Percentiles rank a stretch among this genome's conserved stretches.
phyloP scores from a whole-genome alignment of 2,888 invertebrate species.

The Rhogogaster chlorosoma region DNA sequence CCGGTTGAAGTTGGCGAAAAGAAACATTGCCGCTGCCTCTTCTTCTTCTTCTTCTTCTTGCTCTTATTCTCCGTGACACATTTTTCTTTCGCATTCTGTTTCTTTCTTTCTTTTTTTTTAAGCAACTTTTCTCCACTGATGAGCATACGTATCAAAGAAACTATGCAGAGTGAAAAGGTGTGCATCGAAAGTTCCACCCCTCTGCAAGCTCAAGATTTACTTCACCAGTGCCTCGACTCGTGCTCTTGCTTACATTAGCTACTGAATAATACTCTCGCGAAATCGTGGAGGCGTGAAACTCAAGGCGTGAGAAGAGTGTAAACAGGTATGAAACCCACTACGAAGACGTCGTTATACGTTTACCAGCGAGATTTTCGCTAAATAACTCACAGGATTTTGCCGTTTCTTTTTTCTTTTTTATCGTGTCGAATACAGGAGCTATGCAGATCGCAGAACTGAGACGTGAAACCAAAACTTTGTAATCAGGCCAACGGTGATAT shows the following conservation, averaged over 20 bases:
- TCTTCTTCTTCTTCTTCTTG: background rate
- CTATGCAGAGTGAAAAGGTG: background rate
- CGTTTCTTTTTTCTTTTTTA: background rate
- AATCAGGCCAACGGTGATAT: background rate
- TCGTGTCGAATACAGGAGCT: background rate
- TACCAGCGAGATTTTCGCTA: background rate
- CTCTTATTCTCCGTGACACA: background rate
- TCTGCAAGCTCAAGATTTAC: background rate
- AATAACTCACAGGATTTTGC: background rate
- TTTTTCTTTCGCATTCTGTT: no score
- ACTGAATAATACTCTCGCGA: background rate
- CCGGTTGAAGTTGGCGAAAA: background rate
- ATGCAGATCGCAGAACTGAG: background rate
- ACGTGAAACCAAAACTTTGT: background rate
- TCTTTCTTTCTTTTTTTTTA: background rate
- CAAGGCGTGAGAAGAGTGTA: constrained; percentile 14
- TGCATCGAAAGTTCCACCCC: constrained; percentile 5
- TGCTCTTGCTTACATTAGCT: constrained; percentile 10
- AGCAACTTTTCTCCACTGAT: background rate
- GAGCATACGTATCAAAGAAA: background rate
- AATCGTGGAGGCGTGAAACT: background rate
- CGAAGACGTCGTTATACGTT: background rate
- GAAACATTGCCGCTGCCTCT: background rate
- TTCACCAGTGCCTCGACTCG: background rate
- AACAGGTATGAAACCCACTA: background rate